Percentiles rank a stretch among this genome's conserved stretches.
phyloP scores from a whole-genome alignment of 2,888 invertebrate genomes.

The Exocentrus adspersus region DNA sequence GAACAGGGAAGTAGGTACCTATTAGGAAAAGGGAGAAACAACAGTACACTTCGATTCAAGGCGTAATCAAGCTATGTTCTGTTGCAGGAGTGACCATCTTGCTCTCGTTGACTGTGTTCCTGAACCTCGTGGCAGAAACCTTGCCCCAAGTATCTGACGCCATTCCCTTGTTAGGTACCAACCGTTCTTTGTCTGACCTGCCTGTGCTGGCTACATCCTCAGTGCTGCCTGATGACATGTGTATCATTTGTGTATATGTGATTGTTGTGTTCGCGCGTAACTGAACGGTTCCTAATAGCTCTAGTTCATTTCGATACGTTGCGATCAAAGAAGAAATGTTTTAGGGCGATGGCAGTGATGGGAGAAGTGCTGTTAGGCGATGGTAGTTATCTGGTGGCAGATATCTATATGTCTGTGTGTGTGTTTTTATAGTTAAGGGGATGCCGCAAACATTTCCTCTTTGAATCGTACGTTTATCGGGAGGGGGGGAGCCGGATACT shows the following conservation, averaged over 20 bases:
- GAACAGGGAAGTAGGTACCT: background rate
- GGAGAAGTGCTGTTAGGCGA: slow-evolving; percentile 54
- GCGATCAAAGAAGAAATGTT: slow-evolving; percentile 65
- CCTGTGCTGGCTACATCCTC: slow-evolving; percentile 65
- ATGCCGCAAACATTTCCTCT: slow-evolving; percentile 63
- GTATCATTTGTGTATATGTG: slow-evolving; percentile 64
- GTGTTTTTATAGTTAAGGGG: slow-evolving; percentile 33
- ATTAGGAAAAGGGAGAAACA: background rate
- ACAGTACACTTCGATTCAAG: slow-evolving; percentile 30
- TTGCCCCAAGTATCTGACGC: slow-evolving; percentile 99
- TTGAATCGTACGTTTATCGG: slow-evolving; percentile 56
- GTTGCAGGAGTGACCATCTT: slow-evolving; percentile 98
- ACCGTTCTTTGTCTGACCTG: slow-evolving; percentile 66
- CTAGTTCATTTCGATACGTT: slow-evolving; percentile 50
- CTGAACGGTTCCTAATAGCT: slow-evolving; percentile 43
- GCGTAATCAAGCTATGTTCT: slow-evolving; percentile 71
- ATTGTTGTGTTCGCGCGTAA: slow-evolving; percentile 62
- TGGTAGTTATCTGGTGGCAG: slow-evolving; percentile 48
- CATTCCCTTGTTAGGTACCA: slow-evolving; percentile 98
- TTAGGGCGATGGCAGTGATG: slow-evolving; percentile 56
- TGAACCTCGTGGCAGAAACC: slow-evolving; percentile 99
- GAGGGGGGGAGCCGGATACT: slow-evolving; percentile 63
- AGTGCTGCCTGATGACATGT: slow-evolving; percentile 64
- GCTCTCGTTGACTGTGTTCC: slow-evolving; percentile 99
- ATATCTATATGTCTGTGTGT: slow-evolving; percentile 51